Evolutionary conservation across 2,888 invertebrate species (phyloP).

Genomic region (Habrosyne pyritoides): DNA sequence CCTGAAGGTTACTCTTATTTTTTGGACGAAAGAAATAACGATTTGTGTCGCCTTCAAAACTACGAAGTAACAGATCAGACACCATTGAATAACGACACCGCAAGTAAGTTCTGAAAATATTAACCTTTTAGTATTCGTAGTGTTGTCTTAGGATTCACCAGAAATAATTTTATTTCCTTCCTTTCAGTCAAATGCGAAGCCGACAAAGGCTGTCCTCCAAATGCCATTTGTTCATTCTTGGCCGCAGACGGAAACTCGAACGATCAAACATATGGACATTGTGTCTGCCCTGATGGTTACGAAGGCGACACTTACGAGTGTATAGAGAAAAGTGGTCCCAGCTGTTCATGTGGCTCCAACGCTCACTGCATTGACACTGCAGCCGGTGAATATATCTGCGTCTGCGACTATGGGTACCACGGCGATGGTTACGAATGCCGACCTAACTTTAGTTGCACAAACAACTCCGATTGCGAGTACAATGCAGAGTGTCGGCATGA

Average conservation of each 20-base stretch:
- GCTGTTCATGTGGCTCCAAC: slow-evolving; percentile 87
- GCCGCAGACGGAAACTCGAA: slow-evolving; percentile 59
- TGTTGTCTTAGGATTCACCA: not conserved
- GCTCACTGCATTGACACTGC: slow-evolving; percentile 90
- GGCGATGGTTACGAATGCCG: slow-evolving; percentile 93
- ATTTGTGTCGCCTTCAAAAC: slow-evolving; percentile 55
- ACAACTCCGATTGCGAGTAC: slow-evolving; percentile 86
- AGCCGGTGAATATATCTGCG: slow-evolving; percentile 86
- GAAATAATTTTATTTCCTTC: slow-evolving; percentile 24
- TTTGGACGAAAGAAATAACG: slow-evolving; percentile 58
- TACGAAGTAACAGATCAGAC: slow-evolving; percentile 25
- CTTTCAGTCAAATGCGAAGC: slow-evolving; percentile 88
- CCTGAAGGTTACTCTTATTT: slow-evolving; percentile 63
- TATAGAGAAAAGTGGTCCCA: slow-evolving; percentile 68
- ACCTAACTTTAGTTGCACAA: slow-evolving; percentile 86
- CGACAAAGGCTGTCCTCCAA: slow-evolving; percentile 90
- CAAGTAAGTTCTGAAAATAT: slow-evolving; percentile 47
- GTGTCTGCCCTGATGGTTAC: slow-evolving; percentile 92
- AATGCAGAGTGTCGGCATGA: slow-evolving; percentile 90
- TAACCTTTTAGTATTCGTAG: not conserved
- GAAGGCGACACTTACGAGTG: slow-evolving; percentile 93
- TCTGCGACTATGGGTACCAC: slow-evolving; percentile 91
- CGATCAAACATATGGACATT: slow-evolving; percentile 71
- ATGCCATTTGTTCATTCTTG: slow-evolving; percentile 89
- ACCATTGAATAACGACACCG: slow-evolving; percentile 33